Evolutionary conservation across 2,113 vertebrate species (phyloP), one percentile per base, ranked within the genome.

Genomic region (Oenanthe oenanthe): DNA sequence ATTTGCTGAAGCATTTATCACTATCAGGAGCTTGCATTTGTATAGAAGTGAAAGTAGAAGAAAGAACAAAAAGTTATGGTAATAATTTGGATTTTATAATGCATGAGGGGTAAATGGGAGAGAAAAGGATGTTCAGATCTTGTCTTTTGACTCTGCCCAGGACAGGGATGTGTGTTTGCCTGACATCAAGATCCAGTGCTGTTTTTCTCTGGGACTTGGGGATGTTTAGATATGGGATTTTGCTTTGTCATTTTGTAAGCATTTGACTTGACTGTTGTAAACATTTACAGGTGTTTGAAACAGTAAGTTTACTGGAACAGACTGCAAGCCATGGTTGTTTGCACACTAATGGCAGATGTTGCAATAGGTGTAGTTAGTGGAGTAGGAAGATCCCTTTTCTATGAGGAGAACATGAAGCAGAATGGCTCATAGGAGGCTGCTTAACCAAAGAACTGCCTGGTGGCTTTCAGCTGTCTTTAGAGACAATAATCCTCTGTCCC

Each of bases 181-280:
- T 67, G 40, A 51, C 61, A 45, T 58, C 17, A 51, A 20, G 47
- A 61, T 61, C 8, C 14, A 36, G 18, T 6, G 48, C 17, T 61
- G 26, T 80, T 88, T 82, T 20, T n/a, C 16, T 77, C n/a, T 68
- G 76, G 40, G 45, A 12, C 26, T 40, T 16, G 3, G 34, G n/a
- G 34, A 17, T 81, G n/a, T 88, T 92, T 90, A 68, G 45, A 38
- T 53, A 15, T 0, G 1, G 18, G 40, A 58, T 77, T 91, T 88
- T 91, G 54, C 47, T 77, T 86, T 90, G 67, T 92, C 71, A 12
- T 57, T 65, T 34, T 79, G 60, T 31, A 83, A 90, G 51, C 38
- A 34, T 54, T 67, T 79, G 45, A n/a, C 88, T 61, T 62, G 40
- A 61, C 21, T 29, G 31, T 28, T 79, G 20, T 68, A 83, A 93